Percentiles rank a stretch among this genome's conserved stretches.
Evolutionary conservation across 2,888 invertebrate genomes (phyloP).

Genomic region (Galeruca laticollis): DNA sequence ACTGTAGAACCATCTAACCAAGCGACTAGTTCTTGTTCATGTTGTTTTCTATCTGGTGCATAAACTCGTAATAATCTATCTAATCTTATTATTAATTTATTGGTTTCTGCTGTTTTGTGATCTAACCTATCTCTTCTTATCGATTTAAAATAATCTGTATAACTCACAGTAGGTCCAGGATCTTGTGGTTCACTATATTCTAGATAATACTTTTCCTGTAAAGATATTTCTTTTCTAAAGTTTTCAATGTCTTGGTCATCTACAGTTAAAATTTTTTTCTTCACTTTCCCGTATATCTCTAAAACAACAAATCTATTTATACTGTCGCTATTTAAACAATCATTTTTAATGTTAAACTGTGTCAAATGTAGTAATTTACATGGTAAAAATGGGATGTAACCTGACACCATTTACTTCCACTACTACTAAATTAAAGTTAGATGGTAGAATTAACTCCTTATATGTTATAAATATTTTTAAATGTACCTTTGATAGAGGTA

Average conservation of each 20-base stretch:
- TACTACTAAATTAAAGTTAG: neutral
- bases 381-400: neutral
- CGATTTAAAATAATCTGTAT: slow-evolving; percentile 82
- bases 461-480: neutral
- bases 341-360: no score
- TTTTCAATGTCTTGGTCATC: slow-evolving; percentile 77
- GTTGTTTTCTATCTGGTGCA: slow-evolving; percentile 78
- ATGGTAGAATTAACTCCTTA: slow-evolving; percentile 3
- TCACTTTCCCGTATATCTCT: slow-evolving; percentile 87
- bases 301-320: slow-evolving; percentile 40
- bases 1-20: slow-evolving; percentile 96
- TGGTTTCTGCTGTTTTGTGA: slow-evolving; percentile 93
- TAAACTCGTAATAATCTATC: slow-evolving; percentile 88
- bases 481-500: slow-evolving; percentile 80
- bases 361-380: no score
- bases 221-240: slow-evolving; percentile 68
- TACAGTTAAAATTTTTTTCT: slow-evolving; percentile 85
- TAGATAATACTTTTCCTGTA: slow-evolving; percentile 62
- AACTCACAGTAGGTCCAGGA: slow-evolving; percentile 74
- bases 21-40: slow-evolving; percentile 82
- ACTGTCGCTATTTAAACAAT: no score
- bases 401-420: neutral
- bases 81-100: slow-evolving; percentile 92
- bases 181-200: slow-evolving; percentile 73
- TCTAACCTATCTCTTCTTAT: slow-evolving; percentile 79